Conservation (phyloP, 2,797 vertebrate species). For the Cuculus canorus region DNA sequence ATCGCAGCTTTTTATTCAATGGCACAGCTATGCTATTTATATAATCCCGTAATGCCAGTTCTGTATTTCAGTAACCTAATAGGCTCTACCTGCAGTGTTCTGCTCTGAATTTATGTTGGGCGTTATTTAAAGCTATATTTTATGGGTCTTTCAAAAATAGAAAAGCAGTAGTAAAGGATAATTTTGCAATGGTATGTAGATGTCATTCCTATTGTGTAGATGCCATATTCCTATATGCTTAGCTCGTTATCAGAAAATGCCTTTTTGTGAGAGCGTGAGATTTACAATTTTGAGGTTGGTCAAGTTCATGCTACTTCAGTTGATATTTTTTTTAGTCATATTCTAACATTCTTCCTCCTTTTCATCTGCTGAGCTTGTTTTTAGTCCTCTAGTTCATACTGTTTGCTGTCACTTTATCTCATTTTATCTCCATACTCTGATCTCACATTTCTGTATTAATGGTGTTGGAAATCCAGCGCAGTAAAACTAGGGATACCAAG, state of each 20-base stretch:
- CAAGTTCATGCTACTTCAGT: not conserved
- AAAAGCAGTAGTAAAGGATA: slow-evolving; percentile 11
- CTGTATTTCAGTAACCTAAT: not conserved
- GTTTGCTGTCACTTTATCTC: not conserved
- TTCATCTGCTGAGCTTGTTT: not conserved
- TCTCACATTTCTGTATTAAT: not conserved
- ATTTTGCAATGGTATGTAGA: not conserved
- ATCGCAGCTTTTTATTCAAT: not conserved
- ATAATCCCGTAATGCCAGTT: not conserved
- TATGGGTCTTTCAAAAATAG: not conserved
- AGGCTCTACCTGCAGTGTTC: not conserved
- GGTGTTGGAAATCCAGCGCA: not conserved
- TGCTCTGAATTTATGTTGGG: not conserved
- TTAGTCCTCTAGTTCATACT: not conserved
- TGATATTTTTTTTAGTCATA: not conserved
- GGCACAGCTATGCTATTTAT: not conserved
- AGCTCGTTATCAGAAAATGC: slow-evolving; percentile 1
- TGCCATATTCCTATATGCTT: not conserved
- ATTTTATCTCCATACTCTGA: not conserved
- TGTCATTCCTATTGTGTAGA: not conserved
- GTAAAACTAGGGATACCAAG: not conserved
- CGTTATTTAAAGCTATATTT: slow-evolving; percentile 8
- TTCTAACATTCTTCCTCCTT: not conserved
- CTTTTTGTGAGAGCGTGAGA: not conserved
- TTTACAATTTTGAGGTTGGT: not conserved